Evolutionary conservation across 2,113 vertebrate species (phyloP).

Genomic region (Rattus rattus): DNA sequence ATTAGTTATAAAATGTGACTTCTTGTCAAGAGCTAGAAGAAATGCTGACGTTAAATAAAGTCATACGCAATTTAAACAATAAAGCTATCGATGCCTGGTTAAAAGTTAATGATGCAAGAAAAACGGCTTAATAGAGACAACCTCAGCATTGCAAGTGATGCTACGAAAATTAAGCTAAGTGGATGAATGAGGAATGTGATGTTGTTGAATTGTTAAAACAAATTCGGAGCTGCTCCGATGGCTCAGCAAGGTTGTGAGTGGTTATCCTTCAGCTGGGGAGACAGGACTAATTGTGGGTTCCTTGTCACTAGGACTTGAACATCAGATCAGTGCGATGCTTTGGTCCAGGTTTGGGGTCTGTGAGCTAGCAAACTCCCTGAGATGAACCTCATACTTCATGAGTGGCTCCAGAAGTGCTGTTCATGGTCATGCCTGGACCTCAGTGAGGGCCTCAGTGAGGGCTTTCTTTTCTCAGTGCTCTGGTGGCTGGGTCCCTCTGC

Average conservation of each 20-base stretch:
- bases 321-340: background rate
- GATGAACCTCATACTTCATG: background rate
- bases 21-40: slow-evolving; percentile 96
- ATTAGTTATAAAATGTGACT: slow-evolving; percentile 99
- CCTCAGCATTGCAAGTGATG: slow-evolving; percentile 91
- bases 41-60: slow-evolving; percentile 99
- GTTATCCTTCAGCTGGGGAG: slow-evolving; percentile 79
- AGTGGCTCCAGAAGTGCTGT: background rate
- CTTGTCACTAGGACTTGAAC: background rate
- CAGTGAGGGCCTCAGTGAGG: background rate
- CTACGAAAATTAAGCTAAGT: slow-evolving; percentile 95
- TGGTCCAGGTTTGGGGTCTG: background rate
- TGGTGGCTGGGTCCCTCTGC: background rate
- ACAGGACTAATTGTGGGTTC: slow-evolving; percentile 20
- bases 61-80: slow-evolving; percentile 96
- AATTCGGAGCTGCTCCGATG: slow-evolving; percentile 85
- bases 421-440: background rate
- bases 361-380: slow-evolving; percentile 29
- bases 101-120: slow-evolving; percentile 99
- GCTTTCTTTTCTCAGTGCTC: background rate
- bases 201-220: slow-evolving; percentile 91
- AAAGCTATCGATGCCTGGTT: slow-evolving; percentile 95
- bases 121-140: slow-evolving; percentile 96
- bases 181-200: slow-evolving; percentile 91
- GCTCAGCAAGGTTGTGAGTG: slow-evolving; percentile 77